Evolutionary conservation across 2,797 vertebrate genomes (phyloP), one percentile per base, ranked within the genome.

Genomic region (Synaphobranchus kaupii): DNA sequence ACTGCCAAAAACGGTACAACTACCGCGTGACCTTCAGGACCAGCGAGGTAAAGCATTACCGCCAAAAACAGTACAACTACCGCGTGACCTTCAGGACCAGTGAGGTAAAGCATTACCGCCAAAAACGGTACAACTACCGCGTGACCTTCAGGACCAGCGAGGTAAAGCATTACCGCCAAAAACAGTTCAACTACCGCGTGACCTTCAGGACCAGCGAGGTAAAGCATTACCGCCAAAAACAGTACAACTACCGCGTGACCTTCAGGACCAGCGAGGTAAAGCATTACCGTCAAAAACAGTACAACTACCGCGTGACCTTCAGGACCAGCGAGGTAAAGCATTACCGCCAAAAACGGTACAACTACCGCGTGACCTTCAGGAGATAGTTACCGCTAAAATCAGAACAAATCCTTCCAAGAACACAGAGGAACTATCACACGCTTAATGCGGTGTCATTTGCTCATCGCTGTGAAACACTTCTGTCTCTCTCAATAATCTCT

Each of bases 81-180:
- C n/a, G n/a, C 17, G 89, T 97, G 87, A 94, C 95, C 87, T 96
- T 97, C 95, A 94, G 96, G 90, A 97, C 96, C 22, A 97, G 96
- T 63, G 96, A 97, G 96, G 96, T 97, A 94, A 91, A 44, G 39
- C 20, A 9, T 34, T 2, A 28, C 0, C 34, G 56, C 8, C 13
- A 58, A 15, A 58, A 58, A 58, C 6, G 3, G 20, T 58, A 13
- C 8, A 4, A 28, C 17, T 6, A 8, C 8, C 12, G 9, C 3
- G 89, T 97, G 86, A 94, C 95, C 87, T 97, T 97, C 94, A 94
- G 86, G 47, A 86, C 86, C 44, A 86, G 86, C 47, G 56, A 52
- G 86, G 86, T 86, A 83, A 66, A 34, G 22, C 63, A 58, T 13
- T 12, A 58, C 0, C 20, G 56, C 8, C 56, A 58, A 20, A 58